phyloP scores from a whole-genome alignment of 1,140 invertebrate genomes.

The Penaeus indicus region DNA sequence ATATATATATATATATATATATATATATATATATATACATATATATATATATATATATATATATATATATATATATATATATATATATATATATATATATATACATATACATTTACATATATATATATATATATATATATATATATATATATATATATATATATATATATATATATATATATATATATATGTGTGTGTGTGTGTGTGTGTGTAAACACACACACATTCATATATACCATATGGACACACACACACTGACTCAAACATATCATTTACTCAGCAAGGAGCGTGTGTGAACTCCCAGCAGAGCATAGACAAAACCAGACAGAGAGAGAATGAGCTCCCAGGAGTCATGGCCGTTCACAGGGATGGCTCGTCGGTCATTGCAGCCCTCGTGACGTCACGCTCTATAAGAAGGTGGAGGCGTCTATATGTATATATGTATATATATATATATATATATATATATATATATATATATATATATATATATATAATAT shows the following conservation, averaged over 20 bases:
- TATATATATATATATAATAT: constrained; percentile 19
- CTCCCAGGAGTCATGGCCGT: too few relatives aligned
- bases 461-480: constrained; percentile 20
- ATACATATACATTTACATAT: background rate
- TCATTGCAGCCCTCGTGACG: too few relatives aligned
- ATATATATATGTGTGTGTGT: constrained; percentile 7
- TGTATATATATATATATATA: background rate
- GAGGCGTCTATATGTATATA: background rate
- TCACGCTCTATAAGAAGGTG: background rate
- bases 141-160: constrained; percentile 28
- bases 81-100: too few relatives aligned
- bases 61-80: too few relatives aligned
- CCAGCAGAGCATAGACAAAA: too few relatives aligned
- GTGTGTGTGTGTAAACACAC: background rate
- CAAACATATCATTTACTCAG: background rate
- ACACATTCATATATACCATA: background rate
- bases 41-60: too few relatives aligned
- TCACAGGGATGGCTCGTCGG: too few relatives aligned
- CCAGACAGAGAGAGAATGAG: too few relatives aligned
- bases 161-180: constrained; percentile 25
- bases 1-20: too few relatives aligned
- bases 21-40: too few relatives aligned
- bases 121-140: constrained; percentile 7
- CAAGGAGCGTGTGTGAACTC: background rate
- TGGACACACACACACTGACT: background rate